These are phyloP conservation scores for Lordiphosa fenestrarum DNA, from an alignment of 2,888 invertebrate species.

Conservation along the genomic window DNA sequence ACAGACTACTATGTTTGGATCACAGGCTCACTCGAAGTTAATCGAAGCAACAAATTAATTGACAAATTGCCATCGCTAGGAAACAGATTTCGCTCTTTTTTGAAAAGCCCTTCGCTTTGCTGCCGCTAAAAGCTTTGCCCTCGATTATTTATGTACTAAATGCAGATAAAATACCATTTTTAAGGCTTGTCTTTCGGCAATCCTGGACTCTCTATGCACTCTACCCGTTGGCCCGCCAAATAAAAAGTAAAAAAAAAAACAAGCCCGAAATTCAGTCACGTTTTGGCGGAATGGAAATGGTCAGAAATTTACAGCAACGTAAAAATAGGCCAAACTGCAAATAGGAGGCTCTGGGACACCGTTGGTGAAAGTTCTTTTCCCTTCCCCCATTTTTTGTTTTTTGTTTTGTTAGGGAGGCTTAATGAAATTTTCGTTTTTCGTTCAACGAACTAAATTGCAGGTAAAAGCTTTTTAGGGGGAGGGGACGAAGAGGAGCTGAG, in stretches of 20 bases:
- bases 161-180: slow-evolving; percentile 55
- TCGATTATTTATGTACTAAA: slow-evolving; percentile 55
- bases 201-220: slow-evolving; percentile 37
- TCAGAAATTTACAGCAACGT: slow-evolving; percentile 42
- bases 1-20: too few relatives aligned
- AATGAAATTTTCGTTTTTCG: slow-evolving; percentile 44
- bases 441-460: slow-evolving; percentile 37
- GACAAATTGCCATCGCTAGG: slow-evolving; percentile 5
- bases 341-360: slow-evolving; percentile 19
- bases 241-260: slow-evolving; percentile 32
- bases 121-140: slow-evolving; percentile 45
- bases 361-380: slow-evolving; percentile 35
- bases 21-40: too few relatives aligned
- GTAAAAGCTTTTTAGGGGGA: slow-evolving; percentile 35
- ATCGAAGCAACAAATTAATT: slow-evolving; percentile 30
- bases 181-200: slow-evolving; percentile 18
- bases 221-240: slow-evolving; percentile 29
- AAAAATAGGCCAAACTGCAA: slow-evolving; percentile 25
- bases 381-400: background rate
- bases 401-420: slow-evolving; percentile 22
- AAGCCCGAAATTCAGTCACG: slow-evolving; percentile 44
- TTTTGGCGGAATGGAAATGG: slow-evolving; percentile 48
- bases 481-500: background rate
- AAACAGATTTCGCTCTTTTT: background rate
- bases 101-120: background rate